Evolutionary conservation across 2,888 invertebrate genomes (phyloP), one percentile per base, ranked within the genome.

Genomic region (Mesorhabditis sp.): DNA sequence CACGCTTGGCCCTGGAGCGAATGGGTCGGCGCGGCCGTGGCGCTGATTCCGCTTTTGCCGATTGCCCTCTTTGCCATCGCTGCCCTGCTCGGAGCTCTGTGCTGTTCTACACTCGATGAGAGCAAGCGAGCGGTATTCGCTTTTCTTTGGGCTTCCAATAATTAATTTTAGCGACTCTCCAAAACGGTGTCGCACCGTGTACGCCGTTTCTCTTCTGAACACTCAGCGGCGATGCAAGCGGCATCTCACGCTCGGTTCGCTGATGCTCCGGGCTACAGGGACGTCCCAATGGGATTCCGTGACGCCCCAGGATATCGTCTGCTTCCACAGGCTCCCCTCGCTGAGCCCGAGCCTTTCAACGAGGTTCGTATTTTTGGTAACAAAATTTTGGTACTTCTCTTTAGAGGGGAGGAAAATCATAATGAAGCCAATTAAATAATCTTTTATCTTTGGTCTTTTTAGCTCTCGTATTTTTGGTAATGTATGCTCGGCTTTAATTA

Each of bases 231-330:
- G 58, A n/a, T 28, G 68, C 45, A 72, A 70, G 63, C 61, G 66
- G 44, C 65, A 62, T 62, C 58, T 67, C 41, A 66, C 44, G 50
- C 58, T n/a, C 58, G 28, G 28, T 28, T 28, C 28, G 28, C 28
- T 28, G 28, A 28, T 28, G 6, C 13, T 6, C 3, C 64, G 5
- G 50, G 42, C 62, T 45, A 45, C 61, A 50, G n/a, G 65, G n/a
- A 45, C 62, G 28, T 28, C 43, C 10, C 10, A 45, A 28, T 66
- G 10, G n/a, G 7, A 7, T 15, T n/a, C 28, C 10, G 41, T 10
- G 73, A 81, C 28, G 81, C 84, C 41, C 84, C 84, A 5, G 86
- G 85, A n/a, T 86, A 86, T 71, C 76, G 81, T 58, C 76, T 85
- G 4, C 78, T 86, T 43, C 82, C 85, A 10, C 81, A 82, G 68